phyloP scores from a whole-genome alignment of 2,888 invertebrate species.

The Calliphora vomitoria region DNA sequence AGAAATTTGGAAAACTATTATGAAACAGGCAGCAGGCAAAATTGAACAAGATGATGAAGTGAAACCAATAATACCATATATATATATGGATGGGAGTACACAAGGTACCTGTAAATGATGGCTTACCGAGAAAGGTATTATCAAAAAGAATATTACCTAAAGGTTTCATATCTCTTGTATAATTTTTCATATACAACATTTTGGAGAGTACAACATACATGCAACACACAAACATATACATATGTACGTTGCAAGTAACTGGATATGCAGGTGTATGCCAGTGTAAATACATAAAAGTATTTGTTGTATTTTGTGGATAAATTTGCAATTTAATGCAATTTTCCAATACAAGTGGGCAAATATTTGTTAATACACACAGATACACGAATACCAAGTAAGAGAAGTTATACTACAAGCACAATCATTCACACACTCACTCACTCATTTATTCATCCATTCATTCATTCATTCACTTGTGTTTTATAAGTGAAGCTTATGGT shows the following conservation, averaged over 20 bases:
- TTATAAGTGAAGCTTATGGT: conserved; percentile 43
- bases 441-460: background rate
- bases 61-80: conserved; percentile 51
- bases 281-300: conserved; percentile 24
- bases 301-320: conserved; percentile 73
- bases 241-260: background rate
- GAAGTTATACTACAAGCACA: conserved; percentile 17
- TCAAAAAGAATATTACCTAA: conserved; percentile 45
- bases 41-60: conserved; percentile 38
- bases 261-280: background rate
- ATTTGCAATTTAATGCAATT: conserved; percentile 75
- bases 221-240: conserved; percentile 9
- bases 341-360: conserved; percentile 74
- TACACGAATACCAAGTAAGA: background rate
- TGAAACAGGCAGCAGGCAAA: conserved; percentile 17
- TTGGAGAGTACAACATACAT: background rate
- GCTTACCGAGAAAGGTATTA: conserved; percentile 33
- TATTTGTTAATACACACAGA: conserved; percentile 65
- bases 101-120: conserved; percentile 37
- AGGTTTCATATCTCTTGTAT: conserved; percentile 23
- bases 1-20: conserved; percentile 6
- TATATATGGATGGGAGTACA: background rate
- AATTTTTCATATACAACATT: background rate
- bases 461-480: background rate
- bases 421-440: conserved; percentile 19